Percentiles rank a stretch among this genome's conserved stretches.
phyloP scores from a whole-genome alignment of 2,113 vertebrate genomes.

The Mystacornis crossleyi region DNA sequence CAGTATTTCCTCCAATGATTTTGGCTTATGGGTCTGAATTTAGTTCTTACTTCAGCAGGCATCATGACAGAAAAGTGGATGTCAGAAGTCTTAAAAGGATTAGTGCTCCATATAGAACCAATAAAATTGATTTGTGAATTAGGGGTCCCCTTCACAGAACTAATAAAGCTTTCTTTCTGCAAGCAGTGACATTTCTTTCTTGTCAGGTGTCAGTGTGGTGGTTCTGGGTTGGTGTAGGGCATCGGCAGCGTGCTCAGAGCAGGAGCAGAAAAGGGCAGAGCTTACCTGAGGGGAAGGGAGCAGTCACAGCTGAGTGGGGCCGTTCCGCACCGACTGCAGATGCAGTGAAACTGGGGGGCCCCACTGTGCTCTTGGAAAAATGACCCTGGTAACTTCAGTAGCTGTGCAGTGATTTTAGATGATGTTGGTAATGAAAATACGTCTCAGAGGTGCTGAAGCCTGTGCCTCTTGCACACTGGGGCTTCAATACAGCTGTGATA shows the following conservation, averaged over 20 bases:
- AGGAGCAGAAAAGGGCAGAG: neutral
- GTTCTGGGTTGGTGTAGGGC: neutral
- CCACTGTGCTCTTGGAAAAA: neutral
- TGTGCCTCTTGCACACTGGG: neutral
- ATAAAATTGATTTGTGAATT: slow-evolving; percentile 60
- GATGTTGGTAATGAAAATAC: neutral
- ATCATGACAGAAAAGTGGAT: neutral
- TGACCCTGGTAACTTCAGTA: neutral
- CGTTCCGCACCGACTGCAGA: neutral
- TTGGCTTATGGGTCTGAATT: neutral
- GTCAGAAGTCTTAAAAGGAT: slow-evolving; percentile 19
- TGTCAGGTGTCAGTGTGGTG: neutral
- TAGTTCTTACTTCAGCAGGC: neutral
- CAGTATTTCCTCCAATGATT: neutral
- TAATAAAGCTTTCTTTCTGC: slow-evolving; percentile 11
- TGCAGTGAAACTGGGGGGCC: neutral
- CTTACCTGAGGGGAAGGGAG: neutral
- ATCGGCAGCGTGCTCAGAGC: neutral
- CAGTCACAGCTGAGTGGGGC: neutral
- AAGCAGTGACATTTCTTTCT: slow-evolving; percentile 5
- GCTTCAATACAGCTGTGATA: neutral
- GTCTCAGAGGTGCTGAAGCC: neutral
- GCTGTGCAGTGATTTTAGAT: neutral
- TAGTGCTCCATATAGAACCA: slow-evolving; percentile 21
- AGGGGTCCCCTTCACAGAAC: slow-evolving; percentile 7